Conservation (phyloP, 2,113 vertebrate species). For the Ameiurus melas region DNA sequence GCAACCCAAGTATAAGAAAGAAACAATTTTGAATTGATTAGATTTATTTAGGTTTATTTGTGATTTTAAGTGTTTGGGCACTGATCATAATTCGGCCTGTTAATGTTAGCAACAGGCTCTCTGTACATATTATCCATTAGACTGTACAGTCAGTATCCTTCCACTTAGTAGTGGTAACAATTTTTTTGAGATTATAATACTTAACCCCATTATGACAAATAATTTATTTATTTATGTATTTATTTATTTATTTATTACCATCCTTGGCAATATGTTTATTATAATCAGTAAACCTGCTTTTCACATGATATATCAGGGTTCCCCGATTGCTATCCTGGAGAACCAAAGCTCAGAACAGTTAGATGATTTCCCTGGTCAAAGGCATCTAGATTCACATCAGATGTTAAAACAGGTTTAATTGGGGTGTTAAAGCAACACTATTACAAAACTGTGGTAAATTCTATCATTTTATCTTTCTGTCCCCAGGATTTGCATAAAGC, state of each 20-base stretch:
- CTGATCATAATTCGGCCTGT: background rate
- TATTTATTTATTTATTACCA: too few species aligned
- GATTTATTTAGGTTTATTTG: background rate
- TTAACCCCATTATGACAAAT: background rate
- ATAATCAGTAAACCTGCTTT: background rate
- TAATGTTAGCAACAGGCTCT: background rate
- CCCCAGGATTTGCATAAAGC: too few species aligned
- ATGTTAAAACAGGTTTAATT: conserved; percentile 3
- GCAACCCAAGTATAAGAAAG: background rate
- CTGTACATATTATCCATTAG: background rate
- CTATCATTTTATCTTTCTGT: too few species aligned
- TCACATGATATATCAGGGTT: background rate
- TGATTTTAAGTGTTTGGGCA: background rate
- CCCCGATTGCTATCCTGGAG: background rate
- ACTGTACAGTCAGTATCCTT: background rate
- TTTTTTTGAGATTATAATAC: background rate
- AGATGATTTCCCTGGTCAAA: background rate
- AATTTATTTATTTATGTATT: too few species aligned
- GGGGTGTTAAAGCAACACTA: conserved; percentile 5
- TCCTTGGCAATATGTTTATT: background rate
- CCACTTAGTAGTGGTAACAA: background rate
- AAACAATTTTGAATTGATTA: background rate
- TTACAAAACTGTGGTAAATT: conserved; percentile 16
- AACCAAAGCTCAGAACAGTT: background rate
- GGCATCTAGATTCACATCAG: background rate